Conservation (phyloP, 2,888 invertebrate genomes). For the Erebia palarica region DNA sequence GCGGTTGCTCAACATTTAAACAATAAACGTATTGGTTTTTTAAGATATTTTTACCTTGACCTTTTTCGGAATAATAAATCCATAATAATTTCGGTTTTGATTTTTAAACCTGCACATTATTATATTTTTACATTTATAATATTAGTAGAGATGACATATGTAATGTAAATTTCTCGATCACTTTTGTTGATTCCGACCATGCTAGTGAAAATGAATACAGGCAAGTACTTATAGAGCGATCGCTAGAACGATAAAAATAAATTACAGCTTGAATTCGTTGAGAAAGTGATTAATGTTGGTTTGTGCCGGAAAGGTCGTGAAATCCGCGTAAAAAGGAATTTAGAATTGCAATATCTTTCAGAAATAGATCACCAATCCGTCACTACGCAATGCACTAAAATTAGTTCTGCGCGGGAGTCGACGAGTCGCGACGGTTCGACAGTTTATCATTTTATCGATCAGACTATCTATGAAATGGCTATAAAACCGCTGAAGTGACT, state of each 20-base stretch:
- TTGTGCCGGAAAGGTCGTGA: background rate
- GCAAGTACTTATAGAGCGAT: background rate
- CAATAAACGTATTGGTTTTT: too few relatives aligned
- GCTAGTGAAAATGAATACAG: too few relatives aligned
- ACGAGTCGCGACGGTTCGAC: conserved; percentile 22
- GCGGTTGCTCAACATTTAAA: too few relatives aligned
- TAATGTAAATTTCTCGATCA: too few relatives aligned
- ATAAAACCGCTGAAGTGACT: background rate
- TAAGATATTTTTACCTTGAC: too few relatives aligned
- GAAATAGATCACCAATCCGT: conserved; percentile 40
- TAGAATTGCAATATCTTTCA: conserved; percentile 31
- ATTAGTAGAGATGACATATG: too few relatives aligned
- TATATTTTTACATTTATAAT: too few relatives aligned
- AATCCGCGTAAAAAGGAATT: conserved; percentile 24
- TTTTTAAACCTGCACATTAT: too few relatives aligned
- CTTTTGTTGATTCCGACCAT: too few relatives aligned
- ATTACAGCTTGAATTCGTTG: background rate
- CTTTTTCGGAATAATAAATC: too few relatives aligned
- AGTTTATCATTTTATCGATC: conserved; percentile 13
- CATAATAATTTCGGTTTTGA: too few relatives aligned
- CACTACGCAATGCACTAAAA: conserved; percentile 26
- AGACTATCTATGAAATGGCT: background rate
- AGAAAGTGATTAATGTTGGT: background rate
- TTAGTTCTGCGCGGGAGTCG: conserved; percentile 37
- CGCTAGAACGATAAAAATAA: background rate